These are phyloP conservation scores for Ciconia maguari DNA, from an alignment of 2,113 vertebrate genomes.

Conservation along the genomic window DNA sequence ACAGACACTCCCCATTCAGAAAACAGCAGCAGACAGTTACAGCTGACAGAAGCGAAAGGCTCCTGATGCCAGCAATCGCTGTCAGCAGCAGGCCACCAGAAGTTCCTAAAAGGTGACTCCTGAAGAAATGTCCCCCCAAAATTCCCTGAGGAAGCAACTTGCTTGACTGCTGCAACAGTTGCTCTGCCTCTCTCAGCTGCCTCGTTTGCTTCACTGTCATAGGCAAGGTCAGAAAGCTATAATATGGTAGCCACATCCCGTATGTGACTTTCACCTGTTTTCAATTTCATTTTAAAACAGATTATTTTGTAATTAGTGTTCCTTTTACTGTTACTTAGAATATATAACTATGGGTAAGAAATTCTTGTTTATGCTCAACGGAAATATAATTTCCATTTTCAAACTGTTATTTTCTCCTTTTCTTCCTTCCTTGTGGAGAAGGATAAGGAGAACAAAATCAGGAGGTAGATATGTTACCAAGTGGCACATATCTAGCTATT, in stretches of 20 bases:
- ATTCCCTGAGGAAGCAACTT: neutral
- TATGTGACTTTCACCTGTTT: neutral
- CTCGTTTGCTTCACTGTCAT: neutral
- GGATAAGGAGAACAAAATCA: neutral
- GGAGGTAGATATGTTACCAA: neutral
- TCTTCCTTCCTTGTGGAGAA: neutral
- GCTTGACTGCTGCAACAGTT: no score
- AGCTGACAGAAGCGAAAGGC: neutral
- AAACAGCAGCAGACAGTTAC: accelerated
- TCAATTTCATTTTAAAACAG: neutral
- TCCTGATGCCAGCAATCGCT: neutral
- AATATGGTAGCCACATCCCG: accelerated
- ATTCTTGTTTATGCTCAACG: neutral
- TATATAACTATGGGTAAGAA: neutral
- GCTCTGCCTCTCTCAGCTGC: neutral
- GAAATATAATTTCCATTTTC: neutral
- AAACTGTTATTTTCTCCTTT: neutral
- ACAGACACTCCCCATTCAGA: accelerated
- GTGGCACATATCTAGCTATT: neutral
- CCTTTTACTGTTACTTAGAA: neutral
- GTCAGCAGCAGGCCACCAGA: neutral
- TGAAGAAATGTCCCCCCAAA: neutral
- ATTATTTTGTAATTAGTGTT: neutral
- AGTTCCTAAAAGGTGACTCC: neutral
- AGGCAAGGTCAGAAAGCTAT: neutral